These are phyloP conservation scores for Ptyas mucosa DNA, from an alignment of 2,113 vertebrate species.

Conservation along the genomic window DNA sequence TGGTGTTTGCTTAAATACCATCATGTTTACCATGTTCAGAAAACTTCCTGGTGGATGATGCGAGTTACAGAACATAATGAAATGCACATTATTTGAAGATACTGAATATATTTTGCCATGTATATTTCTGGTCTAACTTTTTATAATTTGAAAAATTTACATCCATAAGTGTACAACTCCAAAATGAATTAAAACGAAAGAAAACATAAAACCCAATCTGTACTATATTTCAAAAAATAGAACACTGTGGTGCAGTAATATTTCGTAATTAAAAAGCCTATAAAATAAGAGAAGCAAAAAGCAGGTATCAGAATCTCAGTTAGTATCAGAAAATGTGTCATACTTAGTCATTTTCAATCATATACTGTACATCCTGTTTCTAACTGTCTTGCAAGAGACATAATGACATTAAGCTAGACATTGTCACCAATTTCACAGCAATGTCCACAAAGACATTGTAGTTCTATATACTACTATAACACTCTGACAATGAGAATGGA, in stretches of 20 bases:
- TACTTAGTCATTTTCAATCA: slow-evolving; percentile 72
- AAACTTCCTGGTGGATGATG: slow-evolving; percentile 4
- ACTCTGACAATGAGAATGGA: slow-evolving; percentile 79
- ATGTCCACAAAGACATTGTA: slow-evolving; percentile 83
- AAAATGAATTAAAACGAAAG: slow-evolving; percentile 67
- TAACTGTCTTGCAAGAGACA: slow-evolving; percentile 79
- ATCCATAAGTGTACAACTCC: slow-evolving; percentile 64
- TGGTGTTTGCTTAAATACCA: background rate
- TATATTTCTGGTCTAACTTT: slow-evolving; percentile 57
- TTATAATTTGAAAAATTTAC: slow-evolving; percentile 47
- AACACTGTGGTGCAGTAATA: slow-evolving; percentile 68
- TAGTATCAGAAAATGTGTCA: slow-evolving; percentile 74
- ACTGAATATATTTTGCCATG: slow-evolving; percentile 72
- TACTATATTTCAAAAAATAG: slow-evolving; percentile 64
- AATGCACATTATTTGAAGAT: slow-evolving; percentile 74
- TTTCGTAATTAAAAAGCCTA: slow-evolving; percentile 64
- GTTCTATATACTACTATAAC: slow-evolving; percentile 82
- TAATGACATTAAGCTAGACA: slow-evolving; percentile 74
- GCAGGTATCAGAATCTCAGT: slow-evolving; percentile 68
- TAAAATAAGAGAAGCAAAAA: slow-evolving; percentile 66
- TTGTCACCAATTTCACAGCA: slow-evolving; percentile 77
- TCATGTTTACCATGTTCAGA: background rate
- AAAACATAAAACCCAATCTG: slow-evolving; percentile 51
- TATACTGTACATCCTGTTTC: slow-evolving; percentile 77
- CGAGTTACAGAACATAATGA: slow-evolving; percentile 42